These are phyloP conservation scores for Epirrhoe alternata DNA, from an alignment of 2,888 invertebrate species.

Conservation along the genomic window DNA sequence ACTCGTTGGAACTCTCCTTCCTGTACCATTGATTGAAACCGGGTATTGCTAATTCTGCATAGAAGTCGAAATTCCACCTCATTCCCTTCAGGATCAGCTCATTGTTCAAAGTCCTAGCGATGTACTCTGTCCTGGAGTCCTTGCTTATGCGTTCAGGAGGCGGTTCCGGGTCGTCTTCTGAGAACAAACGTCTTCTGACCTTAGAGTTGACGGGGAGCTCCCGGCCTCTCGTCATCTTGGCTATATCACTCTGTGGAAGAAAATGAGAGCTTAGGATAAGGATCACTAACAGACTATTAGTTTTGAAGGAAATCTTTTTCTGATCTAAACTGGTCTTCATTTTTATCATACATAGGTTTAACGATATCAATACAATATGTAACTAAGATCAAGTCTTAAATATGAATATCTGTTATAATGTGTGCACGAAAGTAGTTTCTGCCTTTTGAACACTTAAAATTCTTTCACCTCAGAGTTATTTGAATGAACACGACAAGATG, in stretches of 20 bases:
- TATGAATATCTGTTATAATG: no score
- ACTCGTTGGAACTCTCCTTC: not conserved
- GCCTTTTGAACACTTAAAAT: no score
- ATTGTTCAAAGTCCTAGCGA: not conserved
- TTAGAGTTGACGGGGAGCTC: constrained; percentile 49
- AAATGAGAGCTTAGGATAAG: constrained; percentile 24
- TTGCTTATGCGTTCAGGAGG: no score
- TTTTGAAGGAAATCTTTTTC: no score
- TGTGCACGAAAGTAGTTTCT: no score
- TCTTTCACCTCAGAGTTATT: no score
- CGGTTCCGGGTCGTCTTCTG: constrained; percentile 49
- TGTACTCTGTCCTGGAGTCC: constrained; percentile 1
- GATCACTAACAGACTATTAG: not conserved
- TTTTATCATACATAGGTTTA: no score
- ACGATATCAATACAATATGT: no score
- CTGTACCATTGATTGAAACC: constrained; percentile 24
- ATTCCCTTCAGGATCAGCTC: constrained; percentile 14
- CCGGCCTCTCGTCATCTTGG: constrained; percentile 49
- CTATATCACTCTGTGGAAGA: constrained; percentile 58
- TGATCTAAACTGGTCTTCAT: no score
- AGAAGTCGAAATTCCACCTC: constrained; percentile 27
- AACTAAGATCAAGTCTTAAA: no score
- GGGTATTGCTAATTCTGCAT: not conserved
- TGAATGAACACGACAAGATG: no score
- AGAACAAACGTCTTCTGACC: constrained; percentile 73